phyloP scores from a whole-genome alignment of 1,140 invertebrate genomes.

The Nasonia longicornis region DNA sequence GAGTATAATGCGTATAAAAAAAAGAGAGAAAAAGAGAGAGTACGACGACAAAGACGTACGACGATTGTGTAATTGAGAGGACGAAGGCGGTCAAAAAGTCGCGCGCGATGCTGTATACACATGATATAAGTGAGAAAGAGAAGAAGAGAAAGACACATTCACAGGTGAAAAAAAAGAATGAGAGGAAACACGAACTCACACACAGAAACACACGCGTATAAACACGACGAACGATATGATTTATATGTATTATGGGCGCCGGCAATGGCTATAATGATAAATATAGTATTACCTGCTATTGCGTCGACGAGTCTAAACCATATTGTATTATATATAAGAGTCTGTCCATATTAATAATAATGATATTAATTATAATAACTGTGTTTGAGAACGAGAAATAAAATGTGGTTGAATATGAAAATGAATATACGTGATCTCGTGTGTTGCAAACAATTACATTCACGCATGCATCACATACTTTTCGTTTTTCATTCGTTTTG shows the following conservation, averaged over 20 bases:
- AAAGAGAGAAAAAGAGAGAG: slow-evolving; percentile 41
- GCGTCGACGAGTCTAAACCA: slow-evolving; percentile 69
- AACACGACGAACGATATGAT: slow-evolving; percentile 56
- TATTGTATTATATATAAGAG: slow-evolving; percentile 71
- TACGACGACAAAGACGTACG: slow-evolving; percentile 46
- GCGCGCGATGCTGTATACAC: slow-evolving; percentile 26
- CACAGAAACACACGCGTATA: slow-evolving; percentile 18
- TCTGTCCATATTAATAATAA: slow-evolving; percentile 71
- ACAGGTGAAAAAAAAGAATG: background rate
- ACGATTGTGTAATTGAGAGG: slow-evolving; percentile 36
- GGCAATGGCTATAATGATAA: slow-evolving; percentile 64
- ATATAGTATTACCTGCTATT: slow-evolving; percentile 68
- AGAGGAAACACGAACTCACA: background rate
- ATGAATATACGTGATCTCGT: slow-evolving; percentile 39
- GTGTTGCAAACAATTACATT: slow-evolving; percentile 33
- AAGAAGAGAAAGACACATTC: slow-evolving; percentile 4
- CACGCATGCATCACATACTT: slow-evolving; percentile 21
- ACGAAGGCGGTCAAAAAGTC: slow-evolving; percentile 40
- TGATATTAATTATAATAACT: slow-evolving; percentile 70
- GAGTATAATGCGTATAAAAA: slow-evolving; percentile 44
- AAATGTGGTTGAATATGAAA: slow-evolving; percentile 71
- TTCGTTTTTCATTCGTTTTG: slow-evolving; percentile 34
- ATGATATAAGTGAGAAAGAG: background rate
- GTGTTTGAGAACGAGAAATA: slow-evolving; percentile 71
- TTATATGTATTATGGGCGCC: slow-evolving; percentile 59